Evolutionary conservation across 2,797 vertebrate species (phyloP), one percentile per base, ranked within the genome.

Genomic region (Onychomys leucogaster): DNA sequence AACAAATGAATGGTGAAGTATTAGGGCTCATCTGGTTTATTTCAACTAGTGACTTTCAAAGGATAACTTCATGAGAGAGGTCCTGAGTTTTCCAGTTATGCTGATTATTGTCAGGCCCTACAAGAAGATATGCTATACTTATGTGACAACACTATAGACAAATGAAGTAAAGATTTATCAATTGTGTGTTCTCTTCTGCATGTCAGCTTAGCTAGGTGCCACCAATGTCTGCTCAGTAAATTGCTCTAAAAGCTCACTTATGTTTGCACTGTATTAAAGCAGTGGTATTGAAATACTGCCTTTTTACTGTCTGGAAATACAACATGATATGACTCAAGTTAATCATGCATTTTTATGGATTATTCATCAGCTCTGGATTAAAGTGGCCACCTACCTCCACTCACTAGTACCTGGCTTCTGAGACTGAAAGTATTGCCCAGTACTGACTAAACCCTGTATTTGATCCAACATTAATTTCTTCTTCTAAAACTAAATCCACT

Each of bases 41-140:
- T 90, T 92, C 52, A 81, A 52, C n/a, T 78, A 94, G 12, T 63
- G 37, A 89, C 49, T 90, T 96, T 84, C 61, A 96, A 94, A 75
- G 5, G 65, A 49, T 86, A 29, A 82, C 34, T 88, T 87, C 34
- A 92, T 84, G 0, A 6, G 90, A 88, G 69, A 6, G 57, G 13
- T 67, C 65, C 17, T 87, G 19, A 92, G 81, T 87, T 90, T 92
- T 19, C 6, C 25, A 43, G 57, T 34, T 83, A 52, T 55, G 69
- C 11, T 75, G 11, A 67, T 46, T 83, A 86, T 29, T 91, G 25
- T 80, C 12, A n/a, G 57, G 21, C 9, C 75, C 43, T 67, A 81
- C 3, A 55, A 91, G 73, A 89, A 92, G 12, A 69, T 63, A 6
- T 29, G 7, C 16, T 52, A 34, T 76, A 16, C 49, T 94, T 94